Evolutionary conservation across 2,888 invertebrate genomes (phyloP), one percentile per base, ranked within the genome.

Genomic region (Scaptomyza polygonia): DNA sequence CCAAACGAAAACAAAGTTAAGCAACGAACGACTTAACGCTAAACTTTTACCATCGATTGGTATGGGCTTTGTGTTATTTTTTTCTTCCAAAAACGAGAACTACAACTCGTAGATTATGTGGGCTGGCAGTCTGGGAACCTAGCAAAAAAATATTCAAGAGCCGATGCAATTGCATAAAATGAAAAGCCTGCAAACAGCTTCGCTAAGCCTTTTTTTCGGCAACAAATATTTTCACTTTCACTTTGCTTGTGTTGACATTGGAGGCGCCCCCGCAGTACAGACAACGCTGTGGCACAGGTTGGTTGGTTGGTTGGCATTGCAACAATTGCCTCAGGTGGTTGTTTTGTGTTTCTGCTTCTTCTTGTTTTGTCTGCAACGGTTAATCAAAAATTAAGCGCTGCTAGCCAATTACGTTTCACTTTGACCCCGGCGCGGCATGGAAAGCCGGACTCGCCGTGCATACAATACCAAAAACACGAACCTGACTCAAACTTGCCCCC

Each of bases 381-480:
- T 76, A 82, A 86, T 85, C 76, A 76, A 84, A 78, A 84, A 81
- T 81, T 81, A 75, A 80, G 74, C 82, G 75, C 84, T 68, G 72
- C 69, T 72, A 86, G 87, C 86, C 88, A 86, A 88, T 88, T 88
- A 84, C 79, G 77, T 87, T 84, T 89, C 74, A 75, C 88, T 84
- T 70, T 88, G 88, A 85, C 84, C 84, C 64, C 77, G 62, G 65
- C 58, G 61, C 77, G 62, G 67, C 58, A 58, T 69, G 74, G 85
- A 85, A 81, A 78, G 87, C 74, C 64, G 63, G 55, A 67, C 62
- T 34, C 16, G 30, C 48, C 86, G 88, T 81, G 83, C 80, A 78
- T 74, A 16, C 16, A 39, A 39, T 39, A 39, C 16, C 9, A 3
- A 36, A 49, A 45, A 55, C 39, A 47, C 39, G 5, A 3, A 25